Base-by-base conservation (phyloP, 1,140 invertebrate species). In the Tetraneura akinire region DNA sequence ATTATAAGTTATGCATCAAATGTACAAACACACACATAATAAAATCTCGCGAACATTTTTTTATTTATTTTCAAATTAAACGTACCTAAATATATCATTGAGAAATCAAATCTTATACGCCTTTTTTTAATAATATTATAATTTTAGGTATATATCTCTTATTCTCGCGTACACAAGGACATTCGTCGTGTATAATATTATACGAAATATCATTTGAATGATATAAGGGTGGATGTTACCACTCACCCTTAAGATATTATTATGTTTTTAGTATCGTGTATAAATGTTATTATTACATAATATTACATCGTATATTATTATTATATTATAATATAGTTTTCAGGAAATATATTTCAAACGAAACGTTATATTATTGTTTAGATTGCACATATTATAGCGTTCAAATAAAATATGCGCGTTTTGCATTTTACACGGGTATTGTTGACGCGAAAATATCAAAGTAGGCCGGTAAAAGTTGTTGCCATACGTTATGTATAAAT, bases 401-500 rank as follows among this genome's bases (percentile, higher is more conserved):
- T n/a, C n/a, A 64, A 37, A 37, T 64, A 64, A 37, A 4, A 37
- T 21, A 37, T 64, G 62, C 32, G n/a, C n/a, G n/a, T n/a, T 42
- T 37, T 64, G 62, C 62, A 64, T 68, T 68, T 68, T 68, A 68
- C 8, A 9, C 66, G 21, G 37, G 37, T 47, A 68, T 68, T 68
- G 66, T 68, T 68, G 45, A 21, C 37, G 16, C 14, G 21, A 45
- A 68, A 68, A n/a, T n/a, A n/a, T 47, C 47, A 4, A 68, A 68
- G 42, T 68, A 68, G 66, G 66, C 66, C 66, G 23, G 66, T 68
- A 68, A 68, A 68, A 68, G 66, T 68, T 47, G 66, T 68, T 45
- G 66, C 42, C 42, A 16, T 64, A 37, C 14, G 32, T n/a, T n/a
- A n/a, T n/a, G n/a, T n/a, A n/a, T n/a, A n/a, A n/a, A n/a, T n/a